A percentile compares a stretch with the other conserved stretches of the same genome.
These are phyloP conservation scores for Temnopleurus reevesii DNA, from an alignment of 53 echinoderm and acorn worm genomes.

Conservation along the genomic window DNA sequence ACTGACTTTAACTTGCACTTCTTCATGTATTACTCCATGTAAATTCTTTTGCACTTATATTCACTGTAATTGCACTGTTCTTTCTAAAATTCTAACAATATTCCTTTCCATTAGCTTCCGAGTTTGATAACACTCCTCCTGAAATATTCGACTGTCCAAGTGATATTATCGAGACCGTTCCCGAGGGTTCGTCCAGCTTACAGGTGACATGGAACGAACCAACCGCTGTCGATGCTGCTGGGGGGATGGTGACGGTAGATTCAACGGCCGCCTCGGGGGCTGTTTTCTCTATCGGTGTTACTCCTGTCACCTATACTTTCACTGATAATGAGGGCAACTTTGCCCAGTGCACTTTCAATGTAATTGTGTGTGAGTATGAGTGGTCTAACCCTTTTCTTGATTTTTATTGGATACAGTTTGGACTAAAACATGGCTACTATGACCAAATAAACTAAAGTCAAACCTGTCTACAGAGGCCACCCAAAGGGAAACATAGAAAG, in stretches of 20 bases:
- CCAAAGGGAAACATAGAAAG: too few relatives aligned
- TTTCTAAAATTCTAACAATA: too few relatives aligned
- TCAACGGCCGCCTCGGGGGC: conserved; percentile 5
- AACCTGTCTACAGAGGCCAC: too few relatives aligned
- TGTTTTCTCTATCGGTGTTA: conserved; percentile 29
- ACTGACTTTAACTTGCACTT: too few relatives aligned
- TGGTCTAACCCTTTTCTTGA: not conserved
- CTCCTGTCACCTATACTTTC: conserved; percentile 45
- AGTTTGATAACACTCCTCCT: conserved; percentile 14
- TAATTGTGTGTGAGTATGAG: conserved; percentile 30
- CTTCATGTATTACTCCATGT: too few relatives aligned
- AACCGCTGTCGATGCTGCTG: not conserved
- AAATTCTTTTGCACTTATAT: too few relatives aligned
- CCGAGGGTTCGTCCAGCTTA: conserved; percentile 3
- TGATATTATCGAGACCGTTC: not conserved
- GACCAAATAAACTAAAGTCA: too few relatives aligned
- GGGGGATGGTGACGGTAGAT: not conserved
- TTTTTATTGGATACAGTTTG: not conserved
- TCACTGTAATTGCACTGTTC: too few relatives aligned
- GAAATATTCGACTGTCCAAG: not conserved
- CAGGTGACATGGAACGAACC: conserved; percentile 36
- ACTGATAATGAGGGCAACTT: not conserved
- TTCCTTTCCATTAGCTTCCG: not conserved
- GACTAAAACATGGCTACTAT: too few relatives aligned
- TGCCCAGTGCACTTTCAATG: conserved; percentile 34